These are phyloP conservation scores for Entomobrya proxima DNA, from an alignment of 2,888 invertebrate genomes.

Conservation along the genomic window DNA sequence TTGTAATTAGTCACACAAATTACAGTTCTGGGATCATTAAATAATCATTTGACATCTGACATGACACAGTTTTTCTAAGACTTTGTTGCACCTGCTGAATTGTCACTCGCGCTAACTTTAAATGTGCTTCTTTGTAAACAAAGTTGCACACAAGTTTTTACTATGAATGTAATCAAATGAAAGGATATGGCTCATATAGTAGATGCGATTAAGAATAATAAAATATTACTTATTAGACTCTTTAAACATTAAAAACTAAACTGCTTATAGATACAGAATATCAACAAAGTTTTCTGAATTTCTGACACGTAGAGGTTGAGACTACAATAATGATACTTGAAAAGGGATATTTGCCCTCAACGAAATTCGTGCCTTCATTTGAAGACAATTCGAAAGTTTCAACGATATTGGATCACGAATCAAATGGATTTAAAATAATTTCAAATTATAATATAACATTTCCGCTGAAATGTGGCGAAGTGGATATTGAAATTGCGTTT, in stretches of 20 bases:
- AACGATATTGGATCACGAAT: constrained; percentile 55
- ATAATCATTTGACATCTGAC: constrained; percentile 47
- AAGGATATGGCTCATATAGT: too few relatives aligned
- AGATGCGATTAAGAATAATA: too few relatives aligned
- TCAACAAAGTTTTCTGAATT: too few relatives aligned
- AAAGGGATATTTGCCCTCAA: background rate
- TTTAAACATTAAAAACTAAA: too few relatives aligned
- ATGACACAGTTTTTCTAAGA: constrained; percentile 1
- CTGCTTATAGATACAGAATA: too few relatives aligned
- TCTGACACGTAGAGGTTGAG: background rate
- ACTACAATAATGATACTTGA: background rate
- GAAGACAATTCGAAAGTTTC: background rate
- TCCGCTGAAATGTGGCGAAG: background rate
- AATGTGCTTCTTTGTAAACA: too few relatives aligned
- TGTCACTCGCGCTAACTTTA: too few relatives aligned
- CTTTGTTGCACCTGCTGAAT: background rate
- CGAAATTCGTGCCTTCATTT: background rate
- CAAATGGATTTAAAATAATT: constrained; percentile 40
- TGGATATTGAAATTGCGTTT: background rate
- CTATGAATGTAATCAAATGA: too few relatives aligned
- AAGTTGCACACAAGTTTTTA: too few relatives aligned
- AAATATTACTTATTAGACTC: too few relatives aligned
- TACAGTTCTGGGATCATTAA: constrained; percentile 40
- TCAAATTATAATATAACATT: background rate
- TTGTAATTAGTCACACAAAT: constrained; percentile 57